phyloP scores from a whole-genome alignment of 2,797 vertebrate genomes.

The Valencia hispanica region DNA sequence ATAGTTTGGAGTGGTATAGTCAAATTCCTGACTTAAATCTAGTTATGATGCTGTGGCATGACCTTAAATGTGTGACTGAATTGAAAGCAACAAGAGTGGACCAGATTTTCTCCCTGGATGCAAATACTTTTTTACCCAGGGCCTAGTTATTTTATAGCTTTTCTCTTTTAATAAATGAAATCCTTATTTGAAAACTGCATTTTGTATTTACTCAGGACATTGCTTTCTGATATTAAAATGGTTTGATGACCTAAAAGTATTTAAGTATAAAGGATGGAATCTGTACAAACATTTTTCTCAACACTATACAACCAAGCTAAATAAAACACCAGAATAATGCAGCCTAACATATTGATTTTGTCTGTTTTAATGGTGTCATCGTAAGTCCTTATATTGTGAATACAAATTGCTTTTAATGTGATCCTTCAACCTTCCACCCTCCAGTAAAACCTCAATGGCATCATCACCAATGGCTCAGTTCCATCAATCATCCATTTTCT shows the following conservation, averaged over 20 bases:
- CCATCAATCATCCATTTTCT: conserved; percentile 52
- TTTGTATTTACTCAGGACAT: not conserved
- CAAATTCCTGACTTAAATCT: not conserved
- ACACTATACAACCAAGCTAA: not conserved
- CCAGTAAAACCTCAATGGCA: conserved; percentile 37
- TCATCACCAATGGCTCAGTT: conserved; percentile 44
- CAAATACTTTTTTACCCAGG: not conserved
- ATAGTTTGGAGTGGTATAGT: not conserved
- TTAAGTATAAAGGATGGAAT: not conserved
- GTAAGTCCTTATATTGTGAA: conserved; percentile 1
- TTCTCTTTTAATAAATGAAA: too few species aligned
- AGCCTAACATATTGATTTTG: conserved; percentile 1
- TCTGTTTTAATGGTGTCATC: conserved; percentile 1
- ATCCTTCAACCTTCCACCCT: conserved; percentile 24
- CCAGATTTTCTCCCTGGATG: not conserved
- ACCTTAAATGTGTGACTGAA: not conserved
- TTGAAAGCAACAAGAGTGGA: not conserved
- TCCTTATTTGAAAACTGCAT: not conserved
- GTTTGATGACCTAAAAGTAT: not conserved
- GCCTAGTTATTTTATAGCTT: not conserved
- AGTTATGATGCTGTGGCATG: not conserved
- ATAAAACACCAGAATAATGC: not conserved
- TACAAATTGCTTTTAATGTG: conserved; percentile 18
- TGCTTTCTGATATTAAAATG: not conserved
- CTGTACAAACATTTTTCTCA: not conserved